Base-by-base conservation (phyloP, 2,113 vertebrate species). In the Malurus cyaneus region DNA sequence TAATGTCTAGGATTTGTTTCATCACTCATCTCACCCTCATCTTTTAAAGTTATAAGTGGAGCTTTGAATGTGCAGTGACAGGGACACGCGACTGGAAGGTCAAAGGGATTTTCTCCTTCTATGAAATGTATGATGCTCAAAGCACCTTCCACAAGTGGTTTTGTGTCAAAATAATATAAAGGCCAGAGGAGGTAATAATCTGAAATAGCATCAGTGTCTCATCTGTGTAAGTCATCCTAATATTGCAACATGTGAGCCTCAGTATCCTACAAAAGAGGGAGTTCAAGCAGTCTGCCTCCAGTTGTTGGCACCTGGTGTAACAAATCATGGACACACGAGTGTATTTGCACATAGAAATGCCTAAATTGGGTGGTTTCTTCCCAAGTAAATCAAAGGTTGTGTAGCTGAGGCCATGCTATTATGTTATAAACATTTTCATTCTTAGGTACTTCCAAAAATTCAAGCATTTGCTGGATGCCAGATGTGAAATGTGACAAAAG, bases 31-130 rank as follows among this genome's bases (percentile, higher is more conserved):
- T 70, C 44, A 41, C 14, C 29, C 41, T 88, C 3, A 1, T 26
- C 29, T 78, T 88, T 74, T 67, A 53, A 60, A 84, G 44, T 9
- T 60, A 15, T 66, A 80, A n/a, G 24, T 44, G 52, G 24, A 56
- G 52, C 26, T 86, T 66, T 53, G 65, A 29, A 13, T 79, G 20
- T 65, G 57, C 71, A 44, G 57, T 52, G 83, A 92, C 0, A n/a
- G n/a, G 28, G 83, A 31, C 11, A 39, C 0, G 0, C 0, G 0
- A 4, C 9, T 36, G 19, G 36, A 73, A 70, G 56, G 54, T 53
- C 59, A 84, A 84, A 91, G 39, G 39, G 54, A 61, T 74, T 73
- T 81, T 67, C 61, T 88, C 49, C 41, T 70, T 24, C 49, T 69
- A 1, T 36, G 65, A 74, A 89, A 70, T 14, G 8, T 39, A 18